phyloP scores from a whole-genome alignment of 2,797 vertebrate species.

The Halcyon leucocephala region DNA sequence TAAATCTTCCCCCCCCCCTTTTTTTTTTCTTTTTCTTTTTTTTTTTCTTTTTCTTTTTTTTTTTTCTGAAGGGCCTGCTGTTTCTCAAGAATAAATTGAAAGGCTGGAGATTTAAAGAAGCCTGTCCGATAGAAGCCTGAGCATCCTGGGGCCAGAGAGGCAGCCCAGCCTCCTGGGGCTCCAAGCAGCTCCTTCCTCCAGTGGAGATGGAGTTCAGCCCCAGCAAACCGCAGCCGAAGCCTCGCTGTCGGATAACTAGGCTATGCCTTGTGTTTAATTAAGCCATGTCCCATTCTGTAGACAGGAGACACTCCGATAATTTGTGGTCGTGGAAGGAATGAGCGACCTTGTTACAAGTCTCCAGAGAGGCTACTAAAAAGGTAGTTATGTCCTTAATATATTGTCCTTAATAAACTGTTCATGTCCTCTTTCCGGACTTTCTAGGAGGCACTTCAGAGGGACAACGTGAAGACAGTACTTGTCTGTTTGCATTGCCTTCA shows the following conservation, averaged over 20 bases:
- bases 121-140: neutral
- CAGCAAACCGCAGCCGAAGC: neutral
- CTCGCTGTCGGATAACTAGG: neutral
- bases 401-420: neutral
- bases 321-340: neutral
- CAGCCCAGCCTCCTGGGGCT: neutral
- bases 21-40: neutral
- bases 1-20: no score
- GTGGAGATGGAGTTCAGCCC: rapidly evolving
- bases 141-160: neutral
- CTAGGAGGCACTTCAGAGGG: neutral
- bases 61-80: neutral
- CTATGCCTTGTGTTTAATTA: neutral
- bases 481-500: neutral
- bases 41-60: neutral
- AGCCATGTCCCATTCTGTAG: neutral
- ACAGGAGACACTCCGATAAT: neutral
- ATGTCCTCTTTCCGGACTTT: neutral
- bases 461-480: neutral
- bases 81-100: conserved; percentile 41
- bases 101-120: conserved; percentile 8
- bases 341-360: neutral
- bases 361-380: neutral
- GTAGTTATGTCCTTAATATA: neutral
- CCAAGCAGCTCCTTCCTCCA: neutral